Base-by-base conservation (phyloP, 1,140 invertebrate genomes). In the Harpegnathos saltator region DNA sequence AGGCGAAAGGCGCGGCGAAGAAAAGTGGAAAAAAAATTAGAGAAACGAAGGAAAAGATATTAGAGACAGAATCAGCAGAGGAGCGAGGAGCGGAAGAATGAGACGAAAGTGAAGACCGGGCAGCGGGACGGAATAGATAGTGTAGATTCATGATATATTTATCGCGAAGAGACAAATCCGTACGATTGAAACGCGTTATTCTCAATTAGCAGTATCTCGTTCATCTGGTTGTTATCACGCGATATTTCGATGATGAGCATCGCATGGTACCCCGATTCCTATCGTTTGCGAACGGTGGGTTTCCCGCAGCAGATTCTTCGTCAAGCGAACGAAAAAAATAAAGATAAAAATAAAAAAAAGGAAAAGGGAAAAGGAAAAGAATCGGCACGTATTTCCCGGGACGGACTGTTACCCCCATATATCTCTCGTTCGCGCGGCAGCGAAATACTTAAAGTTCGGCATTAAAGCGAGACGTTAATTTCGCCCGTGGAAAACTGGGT, bases 401-500 rank as follows among this genome's bases (percentile, higher is more conserved):
- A 7, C 29, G 50, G 74, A 11, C 62, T 38, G 19, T 9, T 44
- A 9, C 38, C 38, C 63, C 17, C 75, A 58, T 78, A 78, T 56
- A 78, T 78, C 63, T 58, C 65, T 50, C 3, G 38, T 9, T n/a
- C 19, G 63, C 72, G 33, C 33, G 29, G 72, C 62, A 29, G 61
- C 33, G 52, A 78, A 69, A 78, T 69, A 69, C 75, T 78, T 78
- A 78, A 78, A 78, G 75, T 78, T 78, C 75, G 75, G 52, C 75
- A 78, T 78, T 78, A 68, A 78, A 78, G 75, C 65, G 65, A 58
- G 63, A 78, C 63, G 75, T 78, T 78, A 78, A 78, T 78, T 78
- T 78, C 63, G 66, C 50, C 52, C 75, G 63, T 33, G 75, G 63
- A 78, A 78, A 78, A 78, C 75, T 78, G 75, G 75, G 63, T 78